Conservation (phyloP, 2,797 vertebrate species). For the Pseudopleuronectes americanus region DNA sequence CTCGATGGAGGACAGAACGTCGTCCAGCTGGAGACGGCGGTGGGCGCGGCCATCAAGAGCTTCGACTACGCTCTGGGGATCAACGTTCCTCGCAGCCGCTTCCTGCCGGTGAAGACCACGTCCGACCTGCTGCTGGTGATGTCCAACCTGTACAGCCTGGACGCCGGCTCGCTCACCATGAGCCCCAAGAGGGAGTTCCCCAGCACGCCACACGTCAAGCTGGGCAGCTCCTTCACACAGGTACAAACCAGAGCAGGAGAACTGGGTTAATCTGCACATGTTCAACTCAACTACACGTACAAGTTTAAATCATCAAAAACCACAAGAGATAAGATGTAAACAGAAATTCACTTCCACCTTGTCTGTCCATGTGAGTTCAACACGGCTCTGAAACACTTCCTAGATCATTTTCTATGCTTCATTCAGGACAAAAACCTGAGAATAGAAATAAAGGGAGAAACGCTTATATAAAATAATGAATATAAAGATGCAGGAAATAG, state of each 20-base stretch:
- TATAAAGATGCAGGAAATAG: no score
- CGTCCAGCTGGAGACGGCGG: conserved; percentile 97
- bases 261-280: no score
- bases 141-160: conserved; percentile 98
- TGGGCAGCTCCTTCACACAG: conserved; percentile 99
- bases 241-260: conserved; percentile 61
- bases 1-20: conserved; percentile 95
- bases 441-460: no score
- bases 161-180: conserved; percentile 96
- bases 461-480: no score
- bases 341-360: no score
- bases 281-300: no score
- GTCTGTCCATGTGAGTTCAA: no score
- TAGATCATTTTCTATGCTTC: no score
- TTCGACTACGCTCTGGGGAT: conserved; percentile 98
- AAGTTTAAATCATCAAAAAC: no score
- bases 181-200: conserved; percentile 96
- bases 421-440: no score
- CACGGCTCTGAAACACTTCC: no score
- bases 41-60: conserved; percentile 97
- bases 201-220: conserved; percentile 95
- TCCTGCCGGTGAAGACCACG: conserved; percentile 97
- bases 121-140: conserved; percentile 98
- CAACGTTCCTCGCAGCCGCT: conserved; percentile 97
- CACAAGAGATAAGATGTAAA: no score